phyloP scores from a whole-genome alignment of 2,113 vertebrate species.

The Heteronetta atricapilla region DNA sequence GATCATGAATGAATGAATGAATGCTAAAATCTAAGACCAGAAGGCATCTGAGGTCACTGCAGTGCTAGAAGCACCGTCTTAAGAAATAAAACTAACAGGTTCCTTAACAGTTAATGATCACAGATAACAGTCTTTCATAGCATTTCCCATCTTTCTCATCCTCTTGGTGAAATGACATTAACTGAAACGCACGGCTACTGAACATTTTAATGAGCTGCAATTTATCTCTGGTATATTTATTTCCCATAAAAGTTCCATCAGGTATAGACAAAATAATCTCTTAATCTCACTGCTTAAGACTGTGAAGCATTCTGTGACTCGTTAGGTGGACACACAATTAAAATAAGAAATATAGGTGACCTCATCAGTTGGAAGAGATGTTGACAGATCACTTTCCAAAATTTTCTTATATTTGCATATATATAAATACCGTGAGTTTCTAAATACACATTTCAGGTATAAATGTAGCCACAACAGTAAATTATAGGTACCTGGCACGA shows the following conservation, averaged over 20 bases:
- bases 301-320: not conserved
- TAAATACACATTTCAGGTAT: not conserved
- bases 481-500: not conserved
- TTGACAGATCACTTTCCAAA: not conserved
- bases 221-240: not conserved
- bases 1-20: not conserved
- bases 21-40: not conserved
- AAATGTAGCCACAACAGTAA: not conserved
- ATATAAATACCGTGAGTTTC: not conserved
- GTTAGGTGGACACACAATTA: not conserved
- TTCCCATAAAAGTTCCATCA: not conserved
- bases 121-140: not conserved
- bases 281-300: not conserved
- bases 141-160: not conserved
- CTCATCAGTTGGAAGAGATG: not conserved
- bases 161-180: not conserved
- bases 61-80: not conserved
- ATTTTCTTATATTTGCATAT: not conserved
- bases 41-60: not conserved
- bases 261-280: not conserved
- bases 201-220: not conserved
- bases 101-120: not conserved
- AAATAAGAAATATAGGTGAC: not conserved
- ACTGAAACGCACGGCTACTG: not conserved
- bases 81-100: not conserved